phyloP scores from a whole-genome alignment of 2,113 vertebrate species.

The Rostratula benghalensis region DNA sequence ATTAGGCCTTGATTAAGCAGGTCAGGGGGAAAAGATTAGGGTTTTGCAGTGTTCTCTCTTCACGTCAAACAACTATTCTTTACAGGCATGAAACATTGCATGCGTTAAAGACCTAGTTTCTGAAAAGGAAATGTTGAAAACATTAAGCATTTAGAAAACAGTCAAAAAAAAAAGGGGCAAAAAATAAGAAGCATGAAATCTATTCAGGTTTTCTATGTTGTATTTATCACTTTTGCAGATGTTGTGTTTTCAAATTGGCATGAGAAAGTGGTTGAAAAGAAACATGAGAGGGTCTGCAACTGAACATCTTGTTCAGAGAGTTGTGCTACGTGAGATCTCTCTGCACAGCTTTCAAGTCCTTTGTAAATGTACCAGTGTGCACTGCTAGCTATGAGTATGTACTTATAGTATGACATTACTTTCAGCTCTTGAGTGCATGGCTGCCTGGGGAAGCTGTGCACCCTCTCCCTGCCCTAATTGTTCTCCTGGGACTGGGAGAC shows the following conservation, averaged over 20 bases:
- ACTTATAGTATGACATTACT: neutral
- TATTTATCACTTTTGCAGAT: neutral
- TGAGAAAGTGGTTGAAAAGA: neutral
- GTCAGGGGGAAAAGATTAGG: neutral
- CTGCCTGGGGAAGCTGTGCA: neutral
- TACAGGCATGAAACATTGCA: neutral
- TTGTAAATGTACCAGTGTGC: neutral
- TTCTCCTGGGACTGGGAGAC: neutral
- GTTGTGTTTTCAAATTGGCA: neutral
- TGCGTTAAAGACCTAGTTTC: neutral
- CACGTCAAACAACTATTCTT: neutral
- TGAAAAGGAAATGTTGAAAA: neutral
- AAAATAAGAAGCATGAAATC: neutral
- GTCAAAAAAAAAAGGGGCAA: no score
- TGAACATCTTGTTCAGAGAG: neutral
- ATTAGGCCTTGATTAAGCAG: neutral
- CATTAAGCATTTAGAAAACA: neutral
- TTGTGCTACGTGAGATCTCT: neutral
- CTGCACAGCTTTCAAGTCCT: neutral
- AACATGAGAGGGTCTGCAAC: accelerated
- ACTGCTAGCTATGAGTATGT: neutral
- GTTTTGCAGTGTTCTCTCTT: slow-evolving; percentile 4
- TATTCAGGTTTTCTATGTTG: neutral
- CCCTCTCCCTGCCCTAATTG: accelerated
- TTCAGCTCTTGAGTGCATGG: neutral